phyloP scores from a whole-genome alignment of 2,113 vertebrate genomes.

The Dipodomys merriami region DNA sequence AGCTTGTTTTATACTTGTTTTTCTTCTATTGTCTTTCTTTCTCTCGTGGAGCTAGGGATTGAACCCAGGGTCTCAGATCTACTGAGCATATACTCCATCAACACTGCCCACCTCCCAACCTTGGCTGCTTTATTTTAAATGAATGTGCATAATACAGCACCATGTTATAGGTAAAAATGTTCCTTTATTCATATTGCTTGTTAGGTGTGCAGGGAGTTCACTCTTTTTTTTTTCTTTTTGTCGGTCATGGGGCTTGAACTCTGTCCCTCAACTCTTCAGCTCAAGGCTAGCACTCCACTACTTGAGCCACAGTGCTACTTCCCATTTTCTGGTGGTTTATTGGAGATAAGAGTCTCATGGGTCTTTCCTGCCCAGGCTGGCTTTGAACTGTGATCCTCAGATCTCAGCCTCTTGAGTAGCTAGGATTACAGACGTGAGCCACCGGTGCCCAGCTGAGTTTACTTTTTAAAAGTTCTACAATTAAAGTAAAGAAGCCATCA shows the following conservation, averaged over 20 bases:
- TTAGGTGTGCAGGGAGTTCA: neutral
- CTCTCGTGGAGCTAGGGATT: neutral
- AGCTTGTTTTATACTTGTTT: neutral
- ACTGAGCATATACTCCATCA: neutral
- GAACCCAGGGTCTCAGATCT: neutral
- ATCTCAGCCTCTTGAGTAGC: too few relatives aligned
- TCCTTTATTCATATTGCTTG: slow-evolving; percentile 48
- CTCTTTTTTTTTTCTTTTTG: neutral
- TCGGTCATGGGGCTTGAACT: too few relatives aligned
- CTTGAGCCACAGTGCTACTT: too few relatives aligned
- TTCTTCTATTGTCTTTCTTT: neutral
- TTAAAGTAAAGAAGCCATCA: slow-evolving; percentile 40
- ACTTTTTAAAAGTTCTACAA: slow-evolving; percentile 57
- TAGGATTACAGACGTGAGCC: too few relatives aligned
- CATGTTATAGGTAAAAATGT: neutral
- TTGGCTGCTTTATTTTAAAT: neutral
- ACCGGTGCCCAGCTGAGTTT: neutral
- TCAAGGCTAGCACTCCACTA: too few relatives aligned
- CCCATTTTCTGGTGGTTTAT: too few relatives aligned
- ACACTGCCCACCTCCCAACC: neutral
- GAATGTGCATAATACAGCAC: neutral
- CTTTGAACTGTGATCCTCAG: too few relatives aligned
- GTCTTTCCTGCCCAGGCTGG: too few relatives aligned
- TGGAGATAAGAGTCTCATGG: too few relatives aligned
- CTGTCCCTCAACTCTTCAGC: too few relatives aligned